Base-by-base conservation (phyloP, 2,797 vertebrate genomes). In the Monodelphis domestica region DNA sequence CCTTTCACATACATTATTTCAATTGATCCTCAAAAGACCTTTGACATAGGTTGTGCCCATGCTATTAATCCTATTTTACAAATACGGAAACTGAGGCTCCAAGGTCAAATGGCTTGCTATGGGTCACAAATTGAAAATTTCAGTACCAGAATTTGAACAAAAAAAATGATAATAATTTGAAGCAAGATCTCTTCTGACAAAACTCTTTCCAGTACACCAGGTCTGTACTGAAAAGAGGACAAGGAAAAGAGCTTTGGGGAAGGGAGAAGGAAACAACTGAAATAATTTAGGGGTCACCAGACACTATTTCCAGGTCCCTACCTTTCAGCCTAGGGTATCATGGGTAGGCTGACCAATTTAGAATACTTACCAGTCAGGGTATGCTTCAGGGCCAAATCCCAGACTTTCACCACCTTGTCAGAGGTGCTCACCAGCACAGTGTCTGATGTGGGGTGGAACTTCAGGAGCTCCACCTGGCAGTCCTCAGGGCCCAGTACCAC, bases 391-490 rank as follows among this genome's bases (percentile, higher is more conserved):
- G 98, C 97, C 56, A 97, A 95, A 11, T 99, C 99, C 99, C 99
- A 99, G 87, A 99, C 26, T 28, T 99, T 98, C 57, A 98, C 97
- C 0, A 53, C 94, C 70, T 91, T 98, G 91, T 97, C 95, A 0
- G 98, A 95, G 0, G 98, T 95, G 0, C 99, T 98, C 57, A 98
- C 98, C 95, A 99, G 98, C 95, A 99, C 0, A 0, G 98, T 98
- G 0, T 99, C 99, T 0, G 99, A 98, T 0, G 99, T 98, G n/a
- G 99, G 99, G 97, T 99, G 99, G 97, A 99, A 99, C 92, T 98
- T 98, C 87, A 99, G 96, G 10, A 96, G 6, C 11, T 99, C 99
- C 96, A 99, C 97, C 0, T 97, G 96, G 14, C 97, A 97, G 0
- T 95, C 98, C 0, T 95, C 97, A 0, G 99, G 98, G 57, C 93